phyloP scores from a whole-genome alignment of 2,113 vertebrate genomes.

The Pomatostomus ruficeps region DNA sequence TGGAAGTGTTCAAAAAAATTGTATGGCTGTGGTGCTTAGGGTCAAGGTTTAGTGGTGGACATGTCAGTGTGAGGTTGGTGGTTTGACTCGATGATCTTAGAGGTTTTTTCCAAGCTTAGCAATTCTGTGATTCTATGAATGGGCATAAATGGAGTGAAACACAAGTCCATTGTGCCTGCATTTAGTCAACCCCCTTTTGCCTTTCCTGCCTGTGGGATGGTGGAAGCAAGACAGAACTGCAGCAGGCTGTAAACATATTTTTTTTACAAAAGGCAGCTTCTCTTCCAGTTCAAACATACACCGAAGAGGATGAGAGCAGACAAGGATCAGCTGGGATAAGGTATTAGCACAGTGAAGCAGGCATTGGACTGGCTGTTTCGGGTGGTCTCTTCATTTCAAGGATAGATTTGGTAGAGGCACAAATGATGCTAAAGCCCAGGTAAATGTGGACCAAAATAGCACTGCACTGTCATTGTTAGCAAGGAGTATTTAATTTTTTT shows the following conservation, averaged over 20 bases:
- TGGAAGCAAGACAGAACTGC: neutral
- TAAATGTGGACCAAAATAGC: neutral
- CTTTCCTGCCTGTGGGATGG: neutral
- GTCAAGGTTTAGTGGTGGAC: too few relatives aligned
- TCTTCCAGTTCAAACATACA: neutral
- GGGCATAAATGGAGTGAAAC: neutral
- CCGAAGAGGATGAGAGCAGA: neutral
- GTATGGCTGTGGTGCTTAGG: neutral
- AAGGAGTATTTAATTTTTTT: neutral
- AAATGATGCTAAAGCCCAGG: neutral
- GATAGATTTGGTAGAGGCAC: neutral
- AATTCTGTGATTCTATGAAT: neutral
- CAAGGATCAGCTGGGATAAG: neutral
- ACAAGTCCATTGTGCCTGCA: accelerated
- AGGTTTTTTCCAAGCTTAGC: neutral
- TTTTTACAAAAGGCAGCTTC: neutral
- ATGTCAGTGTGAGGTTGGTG: neutral
- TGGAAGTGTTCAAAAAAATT: neutral
- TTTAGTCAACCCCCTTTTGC: neutral
- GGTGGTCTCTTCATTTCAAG: neutral
- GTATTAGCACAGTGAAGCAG: neutral
- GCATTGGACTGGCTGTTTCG: neutral
- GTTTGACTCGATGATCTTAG: neutral
- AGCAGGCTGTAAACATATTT: neutral
- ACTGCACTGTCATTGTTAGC: neutral